These are phyloP conservation scores for Laspeyria flexula DNA, from an alignment of 2,888 invertebrate species.

Conservation along the genomic window DNA sequence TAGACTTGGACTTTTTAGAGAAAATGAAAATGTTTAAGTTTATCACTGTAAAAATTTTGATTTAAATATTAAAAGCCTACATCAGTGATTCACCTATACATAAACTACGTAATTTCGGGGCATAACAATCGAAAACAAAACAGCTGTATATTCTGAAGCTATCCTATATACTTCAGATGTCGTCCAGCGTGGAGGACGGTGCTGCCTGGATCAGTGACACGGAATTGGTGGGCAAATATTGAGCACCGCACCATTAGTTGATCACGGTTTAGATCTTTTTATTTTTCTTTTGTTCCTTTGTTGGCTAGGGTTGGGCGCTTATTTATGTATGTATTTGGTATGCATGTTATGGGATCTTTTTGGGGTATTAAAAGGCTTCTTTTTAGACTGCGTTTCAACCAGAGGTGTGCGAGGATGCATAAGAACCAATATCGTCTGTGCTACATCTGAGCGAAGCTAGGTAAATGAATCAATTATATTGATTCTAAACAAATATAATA, in stretches of 20 bases:
- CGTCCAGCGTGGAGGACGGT: conserved; percentile 76
- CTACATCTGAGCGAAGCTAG: too few relatives aligned
- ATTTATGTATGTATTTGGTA: conserved; percentile 4
- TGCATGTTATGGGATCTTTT: not conserved
- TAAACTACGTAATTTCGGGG: not conserved
- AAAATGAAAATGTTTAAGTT: too few relatives aligned
- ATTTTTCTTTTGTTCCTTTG: conserved; percentile 30
- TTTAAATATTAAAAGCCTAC: too few relatives aligned
- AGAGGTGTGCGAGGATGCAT: too few relatives aligned
- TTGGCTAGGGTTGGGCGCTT: conserved; percentile 22
- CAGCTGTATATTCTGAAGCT: conserved; percentile 12
- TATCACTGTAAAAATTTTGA: too few relatives aligned
- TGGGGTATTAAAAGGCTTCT: too few relatives aligned
- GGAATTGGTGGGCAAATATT: conserved; percentile 78
- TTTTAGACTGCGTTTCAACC: too few relatives aligned
- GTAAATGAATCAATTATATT: too few relatives aligned
- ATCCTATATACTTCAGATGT: conserved; percentile 64
- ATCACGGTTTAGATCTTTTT: conserved; percentile 52
- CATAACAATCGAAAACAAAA: not conserved
- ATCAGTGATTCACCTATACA: too few relatives aligned
- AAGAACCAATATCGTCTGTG: too few relatives aligned
- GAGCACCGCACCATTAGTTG: conserved; percentile 55
- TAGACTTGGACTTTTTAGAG: too few relatives aligned
- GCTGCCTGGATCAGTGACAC: conserved; percentile 83
- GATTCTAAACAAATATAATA: too few relatives aligned